These are phyloP conservation scores for silkworm (Bombyx mori) DNA, from an alignment of 1,140 invertebrate species.

Conservation along the genomic window ASM3026992v2 NC_085115.1:13288001-13288500, in stretches of 20 bases:
- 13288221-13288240: not conserved
- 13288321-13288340: slow-evolving; percentile 5
- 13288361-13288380: not conserved
- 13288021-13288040: slow-evolving; percentile 46
- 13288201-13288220: slow-evolving; percentile 23
- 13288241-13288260: too few relatives aligned
- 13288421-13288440: slow-evolving; percentile 3
- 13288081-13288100: slow-evolving; percentile 61
- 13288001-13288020: slow-evolving; percentile 58
- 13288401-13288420: not conserved
- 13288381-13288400: not conserved
- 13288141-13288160: slow-evolving; percentile 60
- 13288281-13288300: not conserved
- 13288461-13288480: slow-evolving; percentile 44
- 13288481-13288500: slow-evolving; percentile 63
- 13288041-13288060: slow-evolving; percentile 39
- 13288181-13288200: slow-evolving; percentile 34
- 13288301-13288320: slow-evolving; percentile 1
- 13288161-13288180: slow-evolving; percentile 41
- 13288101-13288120: slow-evolving; percentile 60
- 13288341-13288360: slow-evolving; percentile 5
- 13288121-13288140: slow-evolving; percentile 48
- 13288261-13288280: not conserved
- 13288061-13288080: slow-evolving; percentile 60
- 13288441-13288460: slow-evolving; percentile 44